phyloP scores from a whole-genome alignment of 2,113 vertebrate species.

The pig (Sus scrofa) region T2T-Sscrofa CM000812.6:6735501-6736000 shows the following conservation, averaged over 20 bases:
- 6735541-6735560: not conserved
- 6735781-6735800: not conserved
- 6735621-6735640: not conserved
- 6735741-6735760: conserved; percentile 12
- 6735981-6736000: not conserved
- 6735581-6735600: conserved; percentile 64
- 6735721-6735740: conserved; percentile 50
- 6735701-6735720: not conserved
- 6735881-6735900: not conserved
- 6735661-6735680: not conserved
- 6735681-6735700: conserved; percentile 13
- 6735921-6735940: not conserved
- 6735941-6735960: not conserved
- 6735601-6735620: conserved; percentile 59
- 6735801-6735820: not conserved
- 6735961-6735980: not conserved
- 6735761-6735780: not conserved
- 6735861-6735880: not conserved
- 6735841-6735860: not conserved
- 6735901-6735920: not conserved
- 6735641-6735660: conserved; percentile 53
- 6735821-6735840: not conserved
- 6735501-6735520: not conserved
- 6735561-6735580: conserved; percentile 40
- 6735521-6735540: not conserved